phyloP scores from a whole-genome alignment of 2,888 invertebrate species.

The Synanthedon vespiformis region DNA sequence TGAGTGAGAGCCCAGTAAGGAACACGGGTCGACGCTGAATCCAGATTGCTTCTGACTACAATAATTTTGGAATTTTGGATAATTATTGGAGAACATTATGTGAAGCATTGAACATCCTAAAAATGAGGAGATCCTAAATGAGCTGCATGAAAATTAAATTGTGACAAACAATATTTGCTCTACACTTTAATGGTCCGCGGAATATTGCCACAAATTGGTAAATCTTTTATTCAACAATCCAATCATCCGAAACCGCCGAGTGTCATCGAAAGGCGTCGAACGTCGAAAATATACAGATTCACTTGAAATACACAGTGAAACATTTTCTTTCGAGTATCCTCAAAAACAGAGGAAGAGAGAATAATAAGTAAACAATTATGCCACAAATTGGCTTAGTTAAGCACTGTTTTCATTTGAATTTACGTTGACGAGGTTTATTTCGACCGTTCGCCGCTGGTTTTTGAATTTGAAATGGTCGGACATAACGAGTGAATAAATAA shows the following conservation, averaged over 20 bases:
- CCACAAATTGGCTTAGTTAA: conserved; percentile 54
- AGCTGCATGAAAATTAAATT: conserved; percentile 34
- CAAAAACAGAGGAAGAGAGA: background rate
- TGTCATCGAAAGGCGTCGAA: conserved; percentile 55
- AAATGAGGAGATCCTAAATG: too few species aligned
- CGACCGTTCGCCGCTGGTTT: background rate
- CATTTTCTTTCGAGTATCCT: background rate
- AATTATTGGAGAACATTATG: too few species aligned
- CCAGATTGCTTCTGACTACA: too few species aligned
- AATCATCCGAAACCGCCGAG: conserved; percentile 54
- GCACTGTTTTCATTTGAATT: conserved; percentile 31
- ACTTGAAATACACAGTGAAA: too few species aligned
- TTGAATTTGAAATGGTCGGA: background rate
- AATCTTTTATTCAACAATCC: conserved; percentile 65
- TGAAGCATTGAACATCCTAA: too few species aligned
- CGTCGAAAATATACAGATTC: conserved; percentile 36
- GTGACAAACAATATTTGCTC: conserved; percentile 12
- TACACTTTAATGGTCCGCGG: conserved; percentile 38
- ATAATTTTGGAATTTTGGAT: too few species aligned
- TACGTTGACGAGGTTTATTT: background rate
- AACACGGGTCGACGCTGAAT: too few species aligned
- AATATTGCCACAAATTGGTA: conserved; percentile 57
- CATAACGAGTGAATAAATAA: background rate
- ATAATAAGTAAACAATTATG: conserved; percentile 28
- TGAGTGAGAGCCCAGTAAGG: too few species aligned